A percentile compares a stretch with the other conserved stretches of the same genome.
Evolutionary conservation across 2,113 vertebrate species (phyloP).

Genomic region (Phrynocephalus versicolor): DNA sequence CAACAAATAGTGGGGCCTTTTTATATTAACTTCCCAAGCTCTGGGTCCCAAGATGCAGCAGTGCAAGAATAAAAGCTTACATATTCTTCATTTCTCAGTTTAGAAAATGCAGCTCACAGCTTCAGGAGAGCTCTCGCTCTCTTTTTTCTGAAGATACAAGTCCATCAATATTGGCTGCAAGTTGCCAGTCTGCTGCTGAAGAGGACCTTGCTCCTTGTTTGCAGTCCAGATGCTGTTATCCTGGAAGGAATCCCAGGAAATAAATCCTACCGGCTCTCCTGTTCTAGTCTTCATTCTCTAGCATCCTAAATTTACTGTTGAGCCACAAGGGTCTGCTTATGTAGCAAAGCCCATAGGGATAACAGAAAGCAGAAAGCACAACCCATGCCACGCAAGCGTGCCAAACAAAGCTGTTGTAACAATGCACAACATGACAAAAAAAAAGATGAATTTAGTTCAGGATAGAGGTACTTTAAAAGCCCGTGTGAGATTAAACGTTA

Average conservation of each 20-base stretch:
- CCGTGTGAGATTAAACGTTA: background rate
- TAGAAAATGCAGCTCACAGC: background rate
- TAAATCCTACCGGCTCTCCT: background rate
- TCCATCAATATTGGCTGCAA: slow-evolving; percentile 14
- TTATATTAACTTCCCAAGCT: too few relatives aligned
- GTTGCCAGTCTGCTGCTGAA: fast-evolving
- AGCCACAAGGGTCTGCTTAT: background rate
- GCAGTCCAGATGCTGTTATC: background rate
- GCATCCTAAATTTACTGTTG: background rate
- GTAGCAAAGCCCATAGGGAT: background rate
- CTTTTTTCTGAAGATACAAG: background rate
- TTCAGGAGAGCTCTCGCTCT: slow-evolving; percentile 3
- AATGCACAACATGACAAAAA: background rate
- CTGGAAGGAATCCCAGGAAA: background rate
- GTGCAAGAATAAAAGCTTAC: background rate
- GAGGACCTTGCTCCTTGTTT: background rate
- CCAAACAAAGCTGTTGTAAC: background rate
- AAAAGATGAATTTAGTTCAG: background rate
- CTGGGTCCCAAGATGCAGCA: too few relatives aligned
- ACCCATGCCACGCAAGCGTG: background rate
- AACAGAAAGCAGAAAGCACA: background rate
- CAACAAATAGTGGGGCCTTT: too few relatives aligned
- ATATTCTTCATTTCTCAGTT: background rate
- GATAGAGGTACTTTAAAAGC: background rate
- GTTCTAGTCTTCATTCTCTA: background rate